A percentile compares a stretch with the other conserved stretches of the same genome.
Evolutionary conservation across 2,888 invertebrate species (phyloP).

Genomic region (Leptura quadrifasciata): DNA sequence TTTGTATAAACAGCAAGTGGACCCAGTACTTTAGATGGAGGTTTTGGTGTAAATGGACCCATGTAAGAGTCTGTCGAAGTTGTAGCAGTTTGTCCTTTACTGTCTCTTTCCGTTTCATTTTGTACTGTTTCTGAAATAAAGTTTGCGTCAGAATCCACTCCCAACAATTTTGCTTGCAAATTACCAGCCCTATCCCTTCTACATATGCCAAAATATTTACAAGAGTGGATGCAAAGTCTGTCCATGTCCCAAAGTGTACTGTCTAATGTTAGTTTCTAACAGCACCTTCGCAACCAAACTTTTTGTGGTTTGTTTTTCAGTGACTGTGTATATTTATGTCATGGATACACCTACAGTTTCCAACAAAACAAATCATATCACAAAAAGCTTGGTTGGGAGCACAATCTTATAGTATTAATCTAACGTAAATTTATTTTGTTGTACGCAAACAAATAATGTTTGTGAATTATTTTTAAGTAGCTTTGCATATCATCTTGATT

Average conservation of each 20-base stretch:
- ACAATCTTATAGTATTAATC: background rate
- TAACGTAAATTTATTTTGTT: slow-evolving; percentile 9
- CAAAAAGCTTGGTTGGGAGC: background rate
- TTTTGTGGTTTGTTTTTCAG: background rate
- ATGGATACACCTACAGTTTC: background rate
- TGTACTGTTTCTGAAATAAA: slow-evolving; percentile 64
- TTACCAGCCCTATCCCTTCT: slow-evolving; percentile 26
- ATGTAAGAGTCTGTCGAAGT: slow-evolving; percentile 55
- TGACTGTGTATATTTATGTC: too few species aligned
- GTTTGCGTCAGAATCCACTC: slow-evolving; percentile 54
- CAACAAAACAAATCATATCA: background rate
- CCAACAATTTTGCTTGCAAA: slow-evolving; percentile 35
- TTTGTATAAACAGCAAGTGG: slow-evolving; percentile 70
- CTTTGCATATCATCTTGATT: too few species aligned
- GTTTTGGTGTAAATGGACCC: slow-evolving; percentile 59
- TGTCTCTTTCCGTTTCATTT: slow-evolving; percentile 59
- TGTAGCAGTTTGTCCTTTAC: slow-evolving; percentile 55
- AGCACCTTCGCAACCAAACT: background rate
- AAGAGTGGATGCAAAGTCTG: slow-evolving; percentile 56
- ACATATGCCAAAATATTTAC: slow-evolving; percentile 53
- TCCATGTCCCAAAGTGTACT: slow-evolving; percentile 47
- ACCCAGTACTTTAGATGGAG: slow-evolving; percentile 69
- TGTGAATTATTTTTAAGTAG: too few species aligned
- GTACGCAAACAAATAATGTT: background rate
- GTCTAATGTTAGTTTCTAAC: slow-evolving; percentile 36